Percentiles rank a stretch among this genome's conserved stretches.
These are phyloP conservation scores for Acleris emargana DNA, from an alignment of 2,888 invertebrate species.

Conservation along the genomic window DNA sequence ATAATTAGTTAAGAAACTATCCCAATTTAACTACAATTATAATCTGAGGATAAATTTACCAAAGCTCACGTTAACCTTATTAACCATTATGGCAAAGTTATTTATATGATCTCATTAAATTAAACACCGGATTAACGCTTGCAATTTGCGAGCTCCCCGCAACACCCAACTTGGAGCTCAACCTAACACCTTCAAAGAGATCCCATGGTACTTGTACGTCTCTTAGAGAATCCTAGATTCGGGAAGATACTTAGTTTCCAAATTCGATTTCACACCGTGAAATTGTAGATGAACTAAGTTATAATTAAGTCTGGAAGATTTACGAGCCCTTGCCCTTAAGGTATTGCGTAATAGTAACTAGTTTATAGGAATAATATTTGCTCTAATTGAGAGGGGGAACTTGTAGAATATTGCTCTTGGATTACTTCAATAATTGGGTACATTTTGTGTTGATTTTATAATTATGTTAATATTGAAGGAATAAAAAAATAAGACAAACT, in stretches of 20 bases:
- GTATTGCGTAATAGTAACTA: constrained; percentile 3
- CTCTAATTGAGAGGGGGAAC: neutral
- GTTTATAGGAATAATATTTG: constrained; percentile 4
- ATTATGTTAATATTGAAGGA: no score
- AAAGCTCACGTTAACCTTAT: no score
- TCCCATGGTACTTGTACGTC: neutral
- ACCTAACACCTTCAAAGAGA: constrained; percentile 2
- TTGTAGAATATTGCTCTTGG: neutral
- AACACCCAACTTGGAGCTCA: constrained; percentile 3
- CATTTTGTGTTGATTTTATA: no score
- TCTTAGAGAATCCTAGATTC: constrained; percentile 13
- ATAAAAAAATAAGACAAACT: no score
- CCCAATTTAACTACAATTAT: no score
- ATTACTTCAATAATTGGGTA: neutral
- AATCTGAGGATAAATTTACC: no score
- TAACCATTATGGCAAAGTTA: no score
- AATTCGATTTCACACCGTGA: constrained; percentile 29
- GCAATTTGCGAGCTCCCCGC: constrained; percentile 1
- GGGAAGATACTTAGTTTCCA: constrained; percentile 23
- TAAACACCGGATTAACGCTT: neutral
- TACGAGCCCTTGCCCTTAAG: constrained; percentile 17
- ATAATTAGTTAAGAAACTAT: no score
- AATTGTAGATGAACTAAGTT: constrained; percentile 30
- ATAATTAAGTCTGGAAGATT: constrained; percentile 32
- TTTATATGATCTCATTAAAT: neutral